Percentiles rank a stretch among this genome's conserved stretches.
Conservation (phyloP, 2,888 invertebrate genomes). For the Meloe dianella region DNA sequence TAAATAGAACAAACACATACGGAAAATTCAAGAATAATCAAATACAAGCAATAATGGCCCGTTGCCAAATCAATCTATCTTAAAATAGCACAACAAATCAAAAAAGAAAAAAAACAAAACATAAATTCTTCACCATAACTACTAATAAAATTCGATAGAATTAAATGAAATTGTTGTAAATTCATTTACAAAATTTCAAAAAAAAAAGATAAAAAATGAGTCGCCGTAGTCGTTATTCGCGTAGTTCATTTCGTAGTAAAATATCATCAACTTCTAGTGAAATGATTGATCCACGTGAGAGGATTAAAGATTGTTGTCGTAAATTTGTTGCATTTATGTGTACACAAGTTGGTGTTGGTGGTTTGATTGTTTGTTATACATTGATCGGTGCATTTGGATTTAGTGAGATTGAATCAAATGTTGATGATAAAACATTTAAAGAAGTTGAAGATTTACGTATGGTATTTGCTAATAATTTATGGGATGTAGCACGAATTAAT, state of each 20-base stretch:
- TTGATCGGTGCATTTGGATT: slow-evolving; percentile 85
- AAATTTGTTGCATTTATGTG: slow-evolving; percentile 91
- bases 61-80: not conserved
- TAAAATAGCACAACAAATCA: slow-evolving; percentile 1
- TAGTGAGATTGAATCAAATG: slow-evolving; percentile 73
- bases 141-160: not conserved
- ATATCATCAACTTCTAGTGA: slow-evolving; percentile 69
- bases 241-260: slow-evolving; percentile 56
- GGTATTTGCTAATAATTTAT: slow-evolving; percentile 69
- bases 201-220: slow-evolving; percentile 14
- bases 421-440: slow-evolving; percentile 41
- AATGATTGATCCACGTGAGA: slow-evolving; percentile 74
- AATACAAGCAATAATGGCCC: slow-evolving; percentile 7
- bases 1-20: not conserved
- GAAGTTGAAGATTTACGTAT: slow-evolving; percentile 56
- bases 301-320: slow-evolving; percentile 83
- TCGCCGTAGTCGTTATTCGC: slow-evolving; percentile 30
- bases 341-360: slow-evolving; percentile 90
- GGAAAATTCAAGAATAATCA: slow-evolving; percentile 4
- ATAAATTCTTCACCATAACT: not conserved
- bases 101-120: too few relatives aligned
- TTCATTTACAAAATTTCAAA: not conserved
- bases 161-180: not conserved
- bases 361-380: slow-evolving; percentile 84
- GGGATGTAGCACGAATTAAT: slow-evolving; percentile 67